A percentile compares a stretch with the other conserved stretches of the same genome.
phyloP scores from a whole-genome alignment of 2,797 vertebrate genomes.

The Arctocebus calabarensis region DNA sequence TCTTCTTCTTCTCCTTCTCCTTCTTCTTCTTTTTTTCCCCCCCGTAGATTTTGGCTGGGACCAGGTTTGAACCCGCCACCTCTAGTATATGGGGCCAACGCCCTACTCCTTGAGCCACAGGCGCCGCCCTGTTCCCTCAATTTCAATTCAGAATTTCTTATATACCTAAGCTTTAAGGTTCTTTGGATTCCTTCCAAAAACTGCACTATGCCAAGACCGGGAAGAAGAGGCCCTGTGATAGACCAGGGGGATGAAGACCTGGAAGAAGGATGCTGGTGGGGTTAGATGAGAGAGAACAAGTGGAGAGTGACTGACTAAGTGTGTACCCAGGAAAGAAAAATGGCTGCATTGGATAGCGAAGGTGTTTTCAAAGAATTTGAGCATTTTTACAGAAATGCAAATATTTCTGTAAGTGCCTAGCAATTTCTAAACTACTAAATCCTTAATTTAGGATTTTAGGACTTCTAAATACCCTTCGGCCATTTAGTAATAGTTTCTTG shows the following conservation, averaged over 20 bases:
- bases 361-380: not conserved
- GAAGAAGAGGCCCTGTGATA: not conserved
- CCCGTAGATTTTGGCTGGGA: no score
- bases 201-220: not conserved
- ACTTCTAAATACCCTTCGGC: conserved; percentile 41
- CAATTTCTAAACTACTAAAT: conserved; percentile 38
- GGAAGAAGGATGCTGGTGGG: not conserved
- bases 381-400: not conserved
- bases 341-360: not conserved
- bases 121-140: not conserved
- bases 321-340: conserved; percentile 6
- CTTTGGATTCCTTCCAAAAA: conserved; percentile 21
- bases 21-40: no score
- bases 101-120: no score
- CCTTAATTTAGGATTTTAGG: conserved; percentile 42
- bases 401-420: conserved; percentile 29
- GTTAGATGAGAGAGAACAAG: not conserved
- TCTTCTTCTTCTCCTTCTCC: not conserved
- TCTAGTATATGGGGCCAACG: no score
- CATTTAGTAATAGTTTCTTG: conserved; percentile 51
- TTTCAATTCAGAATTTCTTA: conserved; percentile 39
- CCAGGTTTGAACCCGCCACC: no score
- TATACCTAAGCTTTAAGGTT: not conserved
- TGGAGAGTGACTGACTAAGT: conserved; percentile 11
- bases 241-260: not conserved